Percentiles rank a stretch among this genome's conserved stretches.
phyloP scores from a whole-genome alignment of 2,113 vertebrate species.

The Panthera leo region DNA sequence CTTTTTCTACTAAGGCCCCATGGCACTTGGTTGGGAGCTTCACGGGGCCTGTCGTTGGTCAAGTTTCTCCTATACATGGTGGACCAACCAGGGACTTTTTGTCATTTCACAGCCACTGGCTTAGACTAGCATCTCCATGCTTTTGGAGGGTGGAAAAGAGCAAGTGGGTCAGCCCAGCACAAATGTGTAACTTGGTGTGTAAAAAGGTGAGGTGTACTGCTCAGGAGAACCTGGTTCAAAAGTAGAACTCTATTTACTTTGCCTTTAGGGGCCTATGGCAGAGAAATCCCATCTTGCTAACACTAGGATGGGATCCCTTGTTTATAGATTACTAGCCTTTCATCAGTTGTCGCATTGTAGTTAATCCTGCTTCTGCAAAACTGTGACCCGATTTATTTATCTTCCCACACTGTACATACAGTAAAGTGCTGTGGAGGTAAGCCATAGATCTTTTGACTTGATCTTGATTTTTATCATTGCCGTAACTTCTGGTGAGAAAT shows the following conservation, averaged over 20 bases:
- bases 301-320: too few species aligned
- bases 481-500: not conserved
- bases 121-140: not conserved
- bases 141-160: not conserved
- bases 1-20: not conserved
- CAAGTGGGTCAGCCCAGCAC: not conserved
- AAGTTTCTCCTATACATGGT: accelerated
- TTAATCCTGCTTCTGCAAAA: not conserved
- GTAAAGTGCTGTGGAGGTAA: not conserved
- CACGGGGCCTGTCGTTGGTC: not conserved
- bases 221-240: not conserved
- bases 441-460: not conserved
- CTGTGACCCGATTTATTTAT: not conserved
- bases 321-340: not conserved
- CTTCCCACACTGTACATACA: accelerated
- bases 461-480: not conserved
- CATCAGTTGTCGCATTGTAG: not conserved
- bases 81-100: not conserved
- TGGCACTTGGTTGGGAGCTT: not conserved
- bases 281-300: not conserved
- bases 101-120: not conserved
- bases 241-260: not conserved
- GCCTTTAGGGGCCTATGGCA: not conserved
- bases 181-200: not conserved
- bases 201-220: not conserved